Evolutionary conservation across 30 jellyfish, hydroid and myxozoan genomes (phyloP).

Genomic region (Pseudorhiza aurosa): DNA sequence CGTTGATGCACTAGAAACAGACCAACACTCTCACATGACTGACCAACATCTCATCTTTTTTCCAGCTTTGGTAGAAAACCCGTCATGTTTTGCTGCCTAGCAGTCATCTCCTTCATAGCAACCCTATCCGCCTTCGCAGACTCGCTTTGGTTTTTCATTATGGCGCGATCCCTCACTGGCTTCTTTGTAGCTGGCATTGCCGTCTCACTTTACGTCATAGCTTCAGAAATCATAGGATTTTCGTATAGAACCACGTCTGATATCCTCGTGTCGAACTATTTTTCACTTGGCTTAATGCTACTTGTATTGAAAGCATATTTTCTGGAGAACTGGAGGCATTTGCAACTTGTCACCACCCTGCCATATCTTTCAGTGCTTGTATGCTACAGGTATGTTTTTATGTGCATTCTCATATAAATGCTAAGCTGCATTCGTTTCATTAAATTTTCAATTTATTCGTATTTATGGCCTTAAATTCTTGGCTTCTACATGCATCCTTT

Average conservation of each 20-base stretch:
- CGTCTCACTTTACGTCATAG: slow-evolving; percentile 54
- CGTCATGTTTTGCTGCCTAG: slow-evolving; percentile 67
- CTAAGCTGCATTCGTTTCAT: no score
- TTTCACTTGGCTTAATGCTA: slow-evolving; percentile 57
- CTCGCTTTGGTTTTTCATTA: slow-evolving; percentile 59
- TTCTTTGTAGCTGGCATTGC: slow-evolving; percentile 67
- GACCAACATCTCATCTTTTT: no score
- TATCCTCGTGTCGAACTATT: slow-evolving; percentile 59
- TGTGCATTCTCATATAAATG: neutral
- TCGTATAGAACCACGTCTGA: slow-evolving; percentile 24
- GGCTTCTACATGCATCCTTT: no score
- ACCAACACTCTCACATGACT: no score
- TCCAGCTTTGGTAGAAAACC: slow-evolving; percentile 67
- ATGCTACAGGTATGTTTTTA: slow-evolving; percentile 23
- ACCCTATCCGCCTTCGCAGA: slow-evolving; percentile 58
- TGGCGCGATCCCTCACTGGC: slow-evolving; percentile 64
- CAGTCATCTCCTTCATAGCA: slow-evolving; percentile 51
- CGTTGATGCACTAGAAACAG: no score
- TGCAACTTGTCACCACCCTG: slow-evolving; percentile 60
- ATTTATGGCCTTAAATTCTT: no score
- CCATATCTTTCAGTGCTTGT: slow-evolving; percentile 49
- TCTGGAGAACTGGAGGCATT: slow-evolving; percentile 60
- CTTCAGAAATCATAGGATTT: slow-evolving; percentile 53
- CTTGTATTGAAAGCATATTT: slow-evolving; percentile 68
- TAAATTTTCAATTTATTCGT: no score